Evolutionary conservation across 2,113 vertebrate species (phyloP).

Genomic region (Epinephelus cyanopodus): DNA sequence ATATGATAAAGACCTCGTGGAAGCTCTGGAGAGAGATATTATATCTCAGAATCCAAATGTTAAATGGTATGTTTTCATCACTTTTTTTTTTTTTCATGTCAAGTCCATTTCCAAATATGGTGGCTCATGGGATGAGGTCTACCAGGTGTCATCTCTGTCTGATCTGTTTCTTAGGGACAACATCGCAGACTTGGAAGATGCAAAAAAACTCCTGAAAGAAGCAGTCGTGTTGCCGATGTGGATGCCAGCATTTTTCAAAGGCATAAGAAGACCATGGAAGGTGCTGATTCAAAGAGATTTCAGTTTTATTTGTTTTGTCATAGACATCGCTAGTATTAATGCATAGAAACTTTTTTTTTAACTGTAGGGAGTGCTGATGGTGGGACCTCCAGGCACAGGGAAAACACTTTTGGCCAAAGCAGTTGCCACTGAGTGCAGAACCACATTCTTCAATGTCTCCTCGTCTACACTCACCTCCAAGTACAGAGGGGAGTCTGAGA

Average conservation of each 20-base stretch:
- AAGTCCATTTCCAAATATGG: neutral
- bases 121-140: neutral
- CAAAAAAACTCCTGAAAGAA: constrained; percentile 97
- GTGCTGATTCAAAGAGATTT: constrained; percentile 49
- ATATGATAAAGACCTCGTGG: constrained; percentile 96
- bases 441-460: constrained; percentile 98
- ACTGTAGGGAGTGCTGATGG: constrained; percentile 95
- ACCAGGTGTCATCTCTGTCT: neutral
- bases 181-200: constrained; percentile 96
- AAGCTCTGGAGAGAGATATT: constrained; percentile 96
- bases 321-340: neutral
- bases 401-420: constrained; percentile 98
- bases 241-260: constrained; percentile 99
- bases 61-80: constrained; percentile 88
- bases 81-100: neutral
- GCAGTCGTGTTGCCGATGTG: constrained; percentile 98
- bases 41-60: constrained; percentile 98
- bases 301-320: neutral
- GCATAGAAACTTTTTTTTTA: neutral
- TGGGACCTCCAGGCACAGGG: constrained; percentile 97
- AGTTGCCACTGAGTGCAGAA: constrained; percentile 97
- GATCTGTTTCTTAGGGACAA: constrained; percentile 89
- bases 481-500: constrained; percentile 98
- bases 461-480: constrained; percentile 98
- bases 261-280: constrained; percentile 98